Evolutionary conservation across 2,113 vertebrate species (phyloP), one percentile per base, ranked within the genome.

Genomic region (Nothocercus nigrocapillus): DNA sequence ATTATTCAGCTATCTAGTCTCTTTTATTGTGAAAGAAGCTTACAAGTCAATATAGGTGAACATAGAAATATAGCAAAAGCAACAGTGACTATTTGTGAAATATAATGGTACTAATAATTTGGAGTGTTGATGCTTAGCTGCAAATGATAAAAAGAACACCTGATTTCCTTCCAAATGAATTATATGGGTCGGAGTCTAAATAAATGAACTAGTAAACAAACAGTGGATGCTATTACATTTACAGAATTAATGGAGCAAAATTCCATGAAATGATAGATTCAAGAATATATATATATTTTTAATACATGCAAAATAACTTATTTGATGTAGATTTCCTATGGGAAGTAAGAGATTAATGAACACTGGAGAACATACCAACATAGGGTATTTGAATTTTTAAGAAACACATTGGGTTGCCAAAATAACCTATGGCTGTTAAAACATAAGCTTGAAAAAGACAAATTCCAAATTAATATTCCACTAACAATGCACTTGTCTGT

Each of bases 121-220:
- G 67, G 44, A 34, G 44, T 85, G 27, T 49, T 58, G 34, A 56
- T 69, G 44, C 32, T 87, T 66, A 93, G 19, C 25, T 67, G 76
- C 16, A 80, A 85, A 76, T 49, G 8, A 70, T 15, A 56, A 84
- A 77, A 86, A 82, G 0, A 17, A 45, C 24, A 10, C 63, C 83
- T 89, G 36, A 24, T 15, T 94, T 75, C 45, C 11, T 36, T 45
- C 40, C 64, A 53, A 85, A 77, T 14, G 7, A 85, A 66, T 17
- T 9, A 61, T 15, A 6, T 0, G 0, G 8, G 12, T 6, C 1
- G 5, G 54, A 3, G 10, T 38, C 11, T 75, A 68, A 84, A 25
- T 75, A 87, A 92, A 84, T 72, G 28, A 85, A n/a, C 28, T 66
- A 73, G 75, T 85, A 85, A 85, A 76, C 49, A n/a, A 67, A 53